Conservation (phyloP, 2,888 invertebrate genomes). For the Andrena camellia region DNA sequence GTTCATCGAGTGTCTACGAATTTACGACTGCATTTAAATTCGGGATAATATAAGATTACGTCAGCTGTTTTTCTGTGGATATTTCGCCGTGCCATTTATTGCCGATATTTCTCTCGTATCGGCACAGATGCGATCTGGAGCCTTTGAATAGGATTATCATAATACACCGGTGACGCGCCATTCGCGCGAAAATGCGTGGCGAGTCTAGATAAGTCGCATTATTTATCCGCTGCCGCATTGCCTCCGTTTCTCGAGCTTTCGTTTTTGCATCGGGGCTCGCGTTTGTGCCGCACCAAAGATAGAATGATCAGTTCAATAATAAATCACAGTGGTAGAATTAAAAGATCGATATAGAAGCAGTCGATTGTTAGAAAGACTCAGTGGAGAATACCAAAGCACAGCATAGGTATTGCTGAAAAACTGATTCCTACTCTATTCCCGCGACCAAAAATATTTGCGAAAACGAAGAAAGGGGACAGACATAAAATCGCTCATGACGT, state of each 20-base stretch:
- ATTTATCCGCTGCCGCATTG: constrained; percentile 21
- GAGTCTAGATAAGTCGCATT: constrained; percentile 35
- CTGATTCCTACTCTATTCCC: not conserved
- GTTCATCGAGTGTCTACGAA: not conserved
- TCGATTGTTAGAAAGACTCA: too few relatives aligned
- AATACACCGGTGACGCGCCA: constrained; percentile 25
- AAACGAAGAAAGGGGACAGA: not conserved
- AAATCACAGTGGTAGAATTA: too few relatives aligned
- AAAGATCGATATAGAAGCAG: too few relatives aligned
- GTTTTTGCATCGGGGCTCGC: not conserved
- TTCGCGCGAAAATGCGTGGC: constrained; percentile 33
- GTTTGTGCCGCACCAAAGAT: constrained; percentile 6
- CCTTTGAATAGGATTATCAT: constrained; percentile 56
- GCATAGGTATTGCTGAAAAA: too few relatives aligned
- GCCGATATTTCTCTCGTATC: constrained; percentile 33
- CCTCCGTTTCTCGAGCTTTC: constrained; percentile 19
- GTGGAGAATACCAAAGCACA: too few relatives aligned
- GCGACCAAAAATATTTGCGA: not conserved
- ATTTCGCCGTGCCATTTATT: constrained; percentile 21
- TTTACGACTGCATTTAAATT: not conserved
- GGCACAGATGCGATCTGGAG: constrained; percentile 40
- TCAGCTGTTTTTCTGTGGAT: not conserved
- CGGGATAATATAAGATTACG: not conserved
- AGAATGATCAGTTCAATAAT: constrained; percentile 6
- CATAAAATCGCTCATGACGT: not conserved